These are phyloP conservation scores for Linurgus olivaceus DNA, from an alignment of 2,797 vertebrate genomes.

Conservation along the genomic window DNA sequence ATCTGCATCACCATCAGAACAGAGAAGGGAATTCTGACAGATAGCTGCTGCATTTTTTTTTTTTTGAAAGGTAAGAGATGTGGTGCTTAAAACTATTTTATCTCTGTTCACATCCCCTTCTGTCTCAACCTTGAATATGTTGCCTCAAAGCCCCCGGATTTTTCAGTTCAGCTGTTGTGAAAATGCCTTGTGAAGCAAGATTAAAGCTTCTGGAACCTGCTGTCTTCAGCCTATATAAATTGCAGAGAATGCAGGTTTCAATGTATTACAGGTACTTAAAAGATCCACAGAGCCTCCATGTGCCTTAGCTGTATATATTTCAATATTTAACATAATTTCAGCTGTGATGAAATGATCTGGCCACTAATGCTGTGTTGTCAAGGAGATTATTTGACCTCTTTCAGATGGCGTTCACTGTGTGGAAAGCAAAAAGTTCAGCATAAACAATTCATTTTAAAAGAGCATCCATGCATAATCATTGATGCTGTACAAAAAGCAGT, in stretches of 20 bases:
- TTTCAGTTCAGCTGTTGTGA: not conserved
- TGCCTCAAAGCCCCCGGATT: not conserved
- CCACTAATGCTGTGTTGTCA: not conserved
- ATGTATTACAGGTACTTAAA: not conserved
- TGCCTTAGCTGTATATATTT: not conserved
- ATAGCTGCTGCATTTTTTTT: not conserved
- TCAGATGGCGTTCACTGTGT: not conserved
- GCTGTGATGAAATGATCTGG: not conserved
- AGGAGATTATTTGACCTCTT: slow-evolving; percentile 17
- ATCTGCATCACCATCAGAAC: not conserved
- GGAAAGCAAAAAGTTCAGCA: not conserved
- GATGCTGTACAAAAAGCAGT: not conserved
- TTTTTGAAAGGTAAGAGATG: not conserved
- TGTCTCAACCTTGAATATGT: not conserved
- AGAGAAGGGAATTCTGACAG: not conserved
- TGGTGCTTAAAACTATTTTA: not conserved
- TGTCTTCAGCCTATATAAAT: not conserved
- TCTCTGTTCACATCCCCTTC: not conserved
- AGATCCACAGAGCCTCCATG: not conserved
- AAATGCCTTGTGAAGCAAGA: not conserved
- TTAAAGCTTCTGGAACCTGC: not conserved
- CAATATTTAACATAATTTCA: not conserved
- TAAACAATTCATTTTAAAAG: not conserved
- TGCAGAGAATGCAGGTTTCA: not conserved
- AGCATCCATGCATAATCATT: not conserved